A percentile compares a stretch with the other conserved stretches of the same genome.
Conservation (phyloP, 1,140 invertebrate genomes). For the Sarcophaga peregrina region DNA sequence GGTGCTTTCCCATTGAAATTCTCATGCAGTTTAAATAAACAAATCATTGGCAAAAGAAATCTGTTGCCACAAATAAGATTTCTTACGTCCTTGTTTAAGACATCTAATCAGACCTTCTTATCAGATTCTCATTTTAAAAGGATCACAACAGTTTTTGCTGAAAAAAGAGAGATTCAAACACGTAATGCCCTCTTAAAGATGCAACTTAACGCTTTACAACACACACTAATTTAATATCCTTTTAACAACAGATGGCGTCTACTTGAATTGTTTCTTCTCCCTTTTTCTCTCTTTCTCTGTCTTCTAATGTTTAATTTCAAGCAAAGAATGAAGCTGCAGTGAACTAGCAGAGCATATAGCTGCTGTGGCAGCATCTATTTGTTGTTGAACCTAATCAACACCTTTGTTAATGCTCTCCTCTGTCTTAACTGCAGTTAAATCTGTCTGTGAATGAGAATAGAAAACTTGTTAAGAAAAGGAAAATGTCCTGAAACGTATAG, state of each 20-base stretch:
- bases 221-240: constrained; percentile 19
- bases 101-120: not conserved
- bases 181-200: not conserved
- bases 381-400: constrained; percentile 9
- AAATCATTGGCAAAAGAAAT: not conserved
- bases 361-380: not conserved
- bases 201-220: not conserved
- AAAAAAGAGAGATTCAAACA: not conserved
- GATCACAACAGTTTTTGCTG: too few species aligned
- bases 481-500: too few species aligned
- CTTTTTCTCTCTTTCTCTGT: not conserved
- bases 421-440: not conserved
- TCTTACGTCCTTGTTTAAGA: not conserved
- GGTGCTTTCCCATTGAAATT: not conserved
- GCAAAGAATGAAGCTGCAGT: not conserved
- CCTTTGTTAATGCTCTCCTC: not conserved
- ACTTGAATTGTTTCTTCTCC: not conserved
- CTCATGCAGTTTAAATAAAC: not conserved
- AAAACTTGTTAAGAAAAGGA: too few species aligned
- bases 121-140: not conserved
- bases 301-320: not conserved
- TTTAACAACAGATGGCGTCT: constrained; percentile 15
- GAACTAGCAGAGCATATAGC: not conserved
- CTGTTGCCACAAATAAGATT: not conserved
- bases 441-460: not conserved